Evolutionary conservation across 2,113 vertebrate genomes (phyloP).

Genomic region (Plotosus lineatus): DNA sequence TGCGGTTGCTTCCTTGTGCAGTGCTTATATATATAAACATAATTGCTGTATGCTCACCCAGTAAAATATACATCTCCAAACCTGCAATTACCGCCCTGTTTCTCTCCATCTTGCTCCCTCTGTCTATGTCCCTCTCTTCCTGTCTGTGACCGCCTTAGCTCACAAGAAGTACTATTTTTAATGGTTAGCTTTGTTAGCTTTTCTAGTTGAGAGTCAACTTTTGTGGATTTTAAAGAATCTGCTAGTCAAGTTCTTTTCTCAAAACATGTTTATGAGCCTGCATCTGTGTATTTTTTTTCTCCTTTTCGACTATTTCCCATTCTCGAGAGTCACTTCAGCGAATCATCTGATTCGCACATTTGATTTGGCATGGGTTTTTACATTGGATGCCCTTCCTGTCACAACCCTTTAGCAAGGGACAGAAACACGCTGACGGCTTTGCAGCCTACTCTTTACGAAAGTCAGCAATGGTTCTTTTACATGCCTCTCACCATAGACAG

Average conservation of each 20-base stretch:
- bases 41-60: slow-evolving; percentile 57
- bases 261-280: slow-evolving; percentile 28
- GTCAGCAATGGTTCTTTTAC: too few species aligned
- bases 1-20: slow-evolving; percentile 48
- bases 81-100: slow-evolving; percentile 50
- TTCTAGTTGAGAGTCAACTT: slow-evolving; percentile 18
- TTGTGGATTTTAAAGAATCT: slow-evolving; percentile 47
- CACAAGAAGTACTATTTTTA: slow-evolving; percentile 39
- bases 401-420: too few species aligned
- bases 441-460: too few species aligned
- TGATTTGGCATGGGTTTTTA: too few species aligned
- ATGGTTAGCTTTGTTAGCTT: slow-evolving; percentile 36
- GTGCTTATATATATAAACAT: slow-evolving; percentile 57
- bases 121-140: slow-evolving; percentile 29
- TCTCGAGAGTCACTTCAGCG: too few species aligned
- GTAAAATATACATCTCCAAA: slow-evolving; percentile 57
- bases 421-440: too few species aligned
- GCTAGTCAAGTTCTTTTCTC: slow-evolving; percentile 15
- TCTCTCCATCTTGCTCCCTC: slow-evolving; percentile 12
- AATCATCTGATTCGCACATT: too few species aligned
- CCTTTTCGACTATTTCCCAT: too few species aligned
- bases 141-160: slow-evolving; percentile 20
- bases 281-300: too few species aligned
- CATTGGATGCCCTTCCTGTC: too few species aligned
- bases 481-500: too few species aligned